These are phyloP conservation scores for Charadrius vociferus DNA, from an alignment of 2,113 vertebrate species.

Conservation along the genomic window DNA sequence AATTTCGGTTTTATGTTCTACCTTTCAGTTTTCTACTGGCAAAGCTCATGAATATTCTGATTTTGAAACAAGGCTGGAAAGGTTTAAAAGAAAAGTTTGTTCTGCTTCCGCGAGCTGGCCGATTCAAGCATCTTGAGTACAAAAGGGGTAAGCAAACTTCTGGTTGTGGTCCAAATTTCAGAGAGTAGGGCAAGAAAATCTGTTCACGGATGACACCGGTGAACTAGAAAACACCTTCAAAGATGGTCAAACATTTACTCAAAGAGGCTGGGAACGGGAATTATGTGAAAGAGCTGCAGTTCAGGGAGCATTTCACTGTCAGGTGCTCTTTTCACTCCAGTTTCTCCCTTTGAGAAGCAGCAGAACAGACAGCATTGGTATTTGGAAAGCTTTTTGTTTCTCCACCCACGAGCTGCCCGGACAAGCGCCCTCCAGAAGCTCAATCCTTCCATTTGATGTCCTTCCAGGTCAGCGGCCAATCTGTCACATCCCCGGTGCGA, in stretches of 20 bases:
- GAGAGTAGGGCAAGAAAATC: neutral
- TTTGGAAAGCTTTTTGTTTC: constrained; percentile 22
- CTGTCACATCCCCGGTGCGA: neutral
- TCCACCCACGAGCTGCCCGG: neutral
- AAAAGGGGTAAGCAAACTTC: neutral
- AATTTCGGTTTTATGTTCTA: neutral
- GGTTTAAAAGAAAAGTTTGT: neutral
- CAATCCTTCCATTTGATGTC: constrained; percentile 8
- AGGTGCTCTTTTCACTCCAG: neutral
- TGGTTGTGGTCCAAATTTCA: neutral
- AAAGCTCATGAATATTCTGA: neutral
- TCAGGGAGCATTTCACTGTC: neutral
- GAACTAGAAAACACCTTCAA: neutral
- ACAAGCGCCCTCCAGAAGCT: neutral
- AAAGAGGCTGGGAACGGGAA: neutral
- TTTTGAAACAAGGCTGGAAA: neutral
- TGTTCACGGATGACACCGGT: neutral
- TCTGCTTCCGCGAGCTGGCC: neutral
- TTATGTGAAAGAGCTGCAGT: neutral
- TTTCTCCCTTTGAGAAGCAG: neutral
- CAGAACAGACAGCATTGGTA: neutral
- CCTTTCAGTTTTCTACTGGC: neutral
- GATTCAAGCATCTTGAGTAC: neutral
- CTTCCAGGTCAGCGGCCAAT: neutral
- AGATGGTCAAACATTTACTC: neutral